These are phyloP conservation scores for Minunthozetes semirufus DNA, from an alignment of 2,888 invertebrate genomes.

Conservation along the genomic window DNA sequence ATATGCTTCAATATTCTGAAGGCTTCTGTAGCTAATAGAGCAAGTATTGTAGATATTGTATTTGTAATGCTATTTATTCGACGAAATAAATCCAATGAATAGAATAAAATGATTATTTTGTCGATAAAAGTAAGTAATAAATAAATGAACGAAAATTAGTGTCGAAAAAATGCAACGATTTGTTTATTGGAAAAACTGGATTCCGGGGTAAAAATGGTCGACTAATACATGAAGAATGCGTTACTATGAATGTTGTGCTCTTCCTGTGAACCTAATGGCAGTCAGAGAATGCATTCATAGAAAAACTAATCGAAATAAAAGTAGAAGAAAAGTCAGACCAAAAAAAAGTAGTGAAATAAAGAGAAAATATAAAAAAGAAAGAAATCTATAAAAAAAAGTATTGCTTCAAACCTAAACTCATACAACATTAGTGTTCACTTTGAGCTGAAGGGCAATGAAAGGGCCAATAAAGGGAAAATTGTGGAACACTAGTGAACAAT, in stretches of 20 bases:
- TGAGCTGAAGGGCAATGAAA: slow-evolving; percentile 9
- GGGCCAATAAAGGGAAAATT: not conserved
- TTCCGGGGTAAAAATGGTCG: not conserved
- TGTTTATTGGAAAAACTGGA: slow-evolving; percentile 6
- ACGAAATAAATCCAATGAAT: not conserved
- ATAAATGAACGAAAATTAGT: not conserved
- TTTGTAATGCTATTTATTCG: not conserved
- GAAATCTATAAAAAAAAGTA: slow-evolving; percentile 20
- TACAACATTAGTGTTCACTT: slow-evolving; percentile 5
- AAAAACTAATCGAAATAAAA: not conserved
- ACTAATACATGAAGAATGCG: slow-evolving; percentile 16
- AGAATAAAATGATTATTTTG: not conserved
- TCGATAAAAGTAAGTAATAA: not conserved
- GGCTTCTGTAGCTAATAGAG: no score
- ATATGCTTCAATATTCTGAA: no score
- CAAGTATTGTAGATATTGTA: no score
- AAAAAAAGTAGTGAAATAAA: not conserved
- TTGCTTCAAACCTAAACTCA: slow-evolving; percentile 24
- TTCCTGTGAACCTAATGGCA: not conserved
- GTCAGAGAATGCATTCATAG: not conserved
- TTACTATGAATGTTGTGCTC: slow-evolving; percentile 17
- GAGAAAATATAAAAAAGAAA: not conserved
- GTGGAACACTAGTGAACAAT: not conserved
- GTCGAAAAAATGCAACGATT: not conserved
- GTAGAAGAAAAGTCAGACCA: not conserved